Evolutionary conservation across 2,888 invertebrate genomes (phyloP), one percentile per base, ranked within the genome.

Genomic region (Calliphora vomitoria): DNA sequence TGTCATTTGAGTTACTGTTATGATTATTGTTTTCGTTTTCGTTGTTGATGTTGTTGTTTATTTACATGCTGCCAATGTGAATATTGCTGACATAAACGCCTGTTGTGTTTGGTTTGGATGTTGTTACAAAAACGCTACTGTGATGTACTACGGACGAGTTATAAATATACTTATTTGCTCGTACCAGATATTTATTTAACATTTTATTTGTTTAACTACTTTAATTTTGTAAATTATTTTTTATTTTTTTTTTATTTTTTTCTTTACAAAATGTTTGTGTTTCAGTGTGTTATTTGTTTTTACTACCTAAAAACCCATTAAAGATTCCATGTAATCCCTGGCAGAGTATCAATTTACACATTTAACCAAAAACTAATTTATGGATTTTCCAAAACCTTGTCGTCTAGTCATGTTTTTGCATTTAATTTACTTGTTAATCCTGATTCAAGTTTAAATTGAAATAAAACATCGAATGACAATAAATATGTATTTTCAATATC

Each of bases 351-450:
- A 53, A 64, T 82, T 82, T 83, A 64, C 55, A 58, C 4, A 44
- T 69, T 62, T 41, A 41, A 72, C 38, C 69, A 44, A 62, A 41
- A 64, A 31, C 13, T 15, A 53, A 50, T 83, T 74, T 44, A 76
- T 87, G 87, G 83, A 68, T 84, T 84, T 87, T 78, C 76, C 83
- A 84, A 87, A 84, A 87, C 81, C 87, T 87, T 81, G 80, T 83
- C 31, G 50, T 58, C 35, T 58, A 58, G 69, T 82, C 75, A 82
- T 82, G 78, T 55, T 68, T 72, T 50, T 47, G 58, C 41, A 47
- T 78, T 66, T 64, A 72, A 60, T 84, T 79, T 79, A 79, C 18
- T 66, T 66, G 79, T 74, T 76, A 84, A 87, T 84, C 87, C 87
- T 87, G 76, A 50, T 60, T 81, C 58, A 83, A 75, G 79, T 83